phyloP scores from a whole-genome alignment of 1,140 invertebrate genomes.

The Cydia strobilella region DNA sequence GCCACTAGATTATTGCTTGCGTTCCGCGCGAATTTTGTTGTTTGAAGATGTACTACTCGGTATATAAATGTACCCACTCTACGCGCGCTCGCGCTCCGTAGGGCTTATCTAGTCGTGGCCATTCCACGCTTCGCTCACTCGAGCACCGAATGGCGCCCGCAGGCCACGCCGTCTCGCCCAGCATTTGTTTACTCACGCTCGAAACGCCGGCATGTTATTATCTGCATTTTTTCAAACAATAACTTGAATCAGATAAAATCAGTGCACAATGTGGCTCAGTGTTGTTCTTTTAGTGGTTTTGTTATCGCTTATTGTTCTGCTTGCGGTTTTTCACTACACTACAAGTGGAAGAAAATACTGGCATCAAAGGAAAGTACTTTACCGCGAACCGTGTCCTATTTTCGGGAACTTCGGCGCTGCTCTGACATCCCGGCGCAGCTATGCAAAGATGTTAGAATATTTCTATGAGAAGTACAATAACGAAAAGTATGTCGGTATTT shows the following conservation, averaged over 20 bases:
- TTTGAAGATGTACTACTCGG: not conserved
- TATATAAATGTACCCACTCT: not conserved
- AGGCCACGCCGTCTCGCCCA: conserved; percentile 33
- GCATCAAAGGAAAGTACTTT: conserved; percentile 62
- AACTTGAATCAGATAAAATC: conserved; percentile 21
- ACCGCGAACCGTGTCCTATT: conserved; percentile 70
- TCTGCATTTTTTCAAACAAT: not conserved
- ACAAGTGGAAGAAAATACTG: conserved; percentile 72
- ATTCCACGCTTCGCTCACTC: conserved; percentile 35
- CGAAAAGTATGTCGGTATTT: conserved; percentile 69
- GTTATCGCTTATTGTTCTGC: conserved; percentile 50
- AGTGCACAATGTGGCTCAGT: conserved; percentile 63
- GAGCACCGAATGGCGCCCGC: conserved; percentile 41
- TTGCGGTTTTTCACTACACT: conserved; percentile 65
- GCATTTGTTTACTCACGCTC: conserved; percentile 63
- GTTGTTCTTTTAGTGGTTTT: conserved; percentile 56
- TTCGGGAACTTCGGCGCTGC: conserved; percentile 74
- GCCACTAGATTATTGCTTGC: not conserved
- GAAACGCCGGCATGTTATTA: conserved; percentile 42
- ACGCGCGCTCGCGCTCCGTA: conserved; percentile 45
- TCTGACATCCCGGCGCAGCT: conserved; percentile 63
- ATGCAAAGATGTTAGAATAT: conserved; percentile 63
- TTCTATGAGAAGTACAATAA: conserved; percentile 63
- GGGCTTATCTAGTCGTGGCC: conserved; percentile 64
- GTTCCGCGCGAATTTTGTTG: not conserved